Evolutionary conservation across 2,797 vertebrate species (phyloP), one percentile per base, ranked within the genome.

Genomic region (Silurus lanzhouensis): DNA sequence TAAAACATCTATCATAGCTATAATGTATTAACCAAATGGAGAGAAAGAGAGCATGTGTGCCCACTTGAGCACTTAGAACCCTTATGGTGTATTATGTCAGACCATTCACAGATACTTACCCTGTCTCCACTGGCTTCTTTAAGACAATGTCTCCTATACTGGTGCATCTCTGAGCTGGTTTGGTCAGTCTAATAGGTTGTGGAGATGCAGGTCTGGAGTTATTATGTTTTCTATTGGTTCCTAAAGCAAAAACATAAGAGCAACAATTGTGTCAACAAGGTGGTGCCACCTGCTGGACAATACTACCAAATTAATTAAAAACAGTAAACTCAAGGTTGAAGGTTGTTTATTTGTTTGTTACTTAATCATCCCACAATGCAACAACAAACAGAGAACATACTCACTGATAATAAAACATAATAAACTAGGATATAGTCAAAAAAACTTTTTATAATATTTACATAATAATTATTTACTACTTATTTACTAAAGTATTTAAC

Each of bases 171-270:
- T 89, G 83, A 1, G 76, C 86, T 71, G 91, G 89, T 89, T 88
- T 96, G 75, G 95, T 96, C 90, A 98, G 94, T 84, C 92, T 95
- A 91, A 98, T 93, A 66, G 96, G 97, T 89, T 92, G 94, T 88
- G 97, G 96, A 90, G 94, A 94, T n/a, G 46, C 77, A 82, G 94
- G 94, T 48, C 90, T 93, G 82, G 92, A 92, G 89, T 86, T 84
- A 0, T 61, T 52, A 83, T 84, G 76, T 52, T 82, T 84, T 84
- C 84, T 70, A 77, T 68, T 91, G 85, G 84, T 88, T 89, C 84
- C 95, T 97, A 96, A 25, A 55, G 74, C 46, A 61, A 1, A 25
- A 52, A 61, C 44, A 81, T 38, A 48, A 48, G 10, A 90, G 74
- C 88, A 31, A 71, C 3, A 64, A 88, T 55, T 31, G 74, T 19